phyloP scores from a whole-genome alignment of 2,113 vertebrate species.

The Sporophila hypoxantha region DNA sequence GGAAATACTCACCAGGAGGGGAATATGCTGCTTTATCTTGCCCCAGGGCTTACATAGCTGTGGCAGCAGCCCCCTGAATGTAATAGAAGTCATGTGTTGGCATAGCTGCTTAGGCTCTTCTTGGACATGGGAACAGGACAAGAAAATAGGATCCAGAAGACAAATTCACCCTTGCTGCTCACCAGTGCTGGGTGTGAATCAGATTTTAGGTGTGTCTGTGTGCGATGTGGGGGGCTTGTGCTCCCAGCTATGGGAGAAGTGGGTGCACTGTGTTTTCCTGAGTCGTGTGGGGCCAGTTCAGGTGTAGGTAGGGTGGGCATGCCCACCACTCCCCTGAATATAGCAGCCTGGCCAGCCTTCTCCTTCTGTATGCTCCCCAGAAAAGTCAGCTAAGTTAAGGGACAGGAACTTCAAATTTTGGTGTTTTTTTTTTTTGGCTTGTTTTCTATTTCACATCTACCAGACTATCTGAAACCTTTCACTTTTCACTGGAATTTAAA shows the following conservation, averaged over 20 bases:
- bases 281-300: accelerated
- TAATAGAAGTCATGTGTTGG: not conserved
- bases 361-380: not conserved
- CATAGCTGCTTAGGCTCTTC: not conserved
- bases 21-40: not conserved
- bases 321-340: accelerated
- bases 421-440: not conserved
- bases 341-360: not conserved
- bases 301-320: not conserved
- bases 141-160: not conserved
- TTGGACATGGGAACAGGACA: not conserved
- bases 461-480: not conserved
- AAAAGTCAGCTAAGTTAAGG: not conserved
- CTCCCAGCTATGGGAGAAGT: accelerated
- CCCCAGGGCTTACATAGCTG: not conserved
- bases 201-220: not conserved
- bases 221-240: not conserved
- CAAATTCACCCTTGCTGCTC: not conserved
- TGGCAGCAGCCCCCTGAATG: not conserved
- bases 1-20: not conserved
- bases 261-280: not conserved
- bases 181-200: not conserved
- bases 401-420: not conserved
- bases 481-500: not conserved
- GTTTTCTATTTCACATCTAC: not conserved